Evolutionary conservation across 2,113 vertebrate genomes (phyloP), one percentile per base, ranked within the genome.

Genomic region (Chloroceryle aenea): DNA sequence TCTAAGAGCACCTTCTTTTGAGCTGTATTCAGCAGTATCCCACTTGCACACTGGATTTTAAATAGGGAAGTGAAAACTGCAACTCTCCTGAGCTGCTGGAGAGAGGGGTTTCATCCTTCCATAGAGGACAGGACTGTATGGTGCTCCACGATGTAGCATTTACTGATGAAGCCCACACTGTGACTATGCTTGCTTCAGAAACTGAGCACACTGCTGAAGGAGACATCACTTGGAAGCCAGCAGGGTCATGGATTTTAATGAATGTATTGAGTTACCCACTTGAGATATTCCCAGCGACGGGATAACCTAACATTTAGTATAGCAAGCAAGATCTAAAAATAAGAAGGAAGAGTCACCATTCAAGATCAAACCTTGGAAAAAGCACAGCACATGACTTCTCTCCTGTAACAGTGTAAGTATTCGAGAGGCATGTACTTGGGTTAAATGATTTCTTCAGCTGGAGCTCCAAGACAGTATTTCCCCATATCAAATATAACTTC

Each of bases 321-420:
- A 93, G 79, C 47, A 47, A 43, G 34, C 52, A 71, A 67, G 59
- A 92, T 38, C 75, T 93, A 93, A 89, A 96, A 94, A 88, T 80
- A 91, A 55, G 17, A 38, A 87, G 27, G 69, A 45, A 84, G 59
- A 88, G 42, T 77, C 66, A 85, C n/a, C 55, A 76, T 52, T 86
- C 40, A 87, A 82, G 43, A 95, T 20, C 71, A 90, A 80, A 85
- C 72, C 53, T 55, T 18, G 36, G 71, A 87, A 93, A 89, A 94
- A 91, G 45, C 38, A 56, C 18, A 85, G 64, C 64, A 76, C 17
- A 3, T 36, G 14, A 91, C 21, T 85, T 73, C 18, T 81, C 23
- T 89, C 16, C 64, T 64, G 36, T 32, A 89, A 85, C 1, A 48
- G 48, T 7, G 0, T 23, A 87, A 87, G 47, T 30, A 71, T 72